Percentiles rank a stretch among this genome's conserved stretches.
phyloP scores from a whole-genome alignment of 2,797 vertebrate genomes.

The Cichlasoma orientale region DNA sequence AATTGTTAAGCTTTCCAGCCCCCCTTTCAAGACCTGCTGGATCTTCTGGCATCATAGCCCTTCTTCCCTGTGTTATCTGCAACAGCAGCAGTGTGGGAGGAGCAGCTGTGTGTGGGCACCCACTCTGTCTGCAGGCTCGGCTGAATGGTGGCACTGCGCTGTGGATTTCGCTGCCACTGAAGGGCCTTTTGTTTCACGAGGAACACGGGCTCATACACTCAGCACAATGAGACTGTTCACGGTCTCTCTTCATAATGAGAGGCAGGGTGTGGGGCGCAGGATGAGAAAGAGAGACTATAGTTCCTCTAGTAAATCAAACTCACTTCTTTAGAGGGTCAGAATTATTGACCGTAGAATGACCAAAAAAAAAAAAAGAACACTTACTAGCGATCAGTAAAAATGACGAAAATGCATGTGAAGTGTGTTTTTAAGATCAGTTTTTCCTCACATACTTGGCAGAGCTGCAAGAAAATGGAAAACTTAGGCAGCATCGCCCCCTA shows the following conservation, averaged over 20 bases:
- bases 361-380: background rate
- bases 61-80: slow-evolving; percentile 44
- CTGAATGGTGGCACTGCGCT: slow-evolving; percentile 64
- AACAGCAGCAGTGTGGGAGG: slow-evolving; percentile 52
- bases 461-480: background rate
- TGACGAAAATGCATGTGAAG: background rate
- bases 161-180: slow-evolving; percentile 58
- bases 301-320: slow-evolving; percentile 9
- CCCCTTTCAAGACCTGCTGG: slow-evolving; percentile 26
- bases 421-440: background rate
- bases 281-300: background rate
- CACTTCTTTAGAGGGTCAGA: background rate
- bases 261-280: background rate
- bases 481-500: slow-evolving; percentile 57
- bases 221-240: slow-evolving; percentile 74
- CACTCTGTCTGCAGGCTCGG: slow-evolving; percentile 39
- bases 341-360: background rate
- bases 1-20: slow-evolving; percentile 20
- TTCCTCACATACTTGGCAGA: background rate
- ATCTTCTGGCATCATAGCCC: slow-evolving; percentile 25
- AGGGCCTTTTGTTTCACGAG: slow-evolving; percentile 67
- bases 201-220: slow-evolving; percentile 67
- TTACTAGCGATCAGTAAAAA: background rate
- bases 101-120: slow-evolving; percentile 46
- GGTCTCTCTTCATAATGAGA: slow-evolving; percentile 33